A percentile compares a stretch with the other conserved stretches of the same genome.
Conservation (phyloP, 2,888 invertebrate species). For the Caenorhabditis sulstoni region DNA sequence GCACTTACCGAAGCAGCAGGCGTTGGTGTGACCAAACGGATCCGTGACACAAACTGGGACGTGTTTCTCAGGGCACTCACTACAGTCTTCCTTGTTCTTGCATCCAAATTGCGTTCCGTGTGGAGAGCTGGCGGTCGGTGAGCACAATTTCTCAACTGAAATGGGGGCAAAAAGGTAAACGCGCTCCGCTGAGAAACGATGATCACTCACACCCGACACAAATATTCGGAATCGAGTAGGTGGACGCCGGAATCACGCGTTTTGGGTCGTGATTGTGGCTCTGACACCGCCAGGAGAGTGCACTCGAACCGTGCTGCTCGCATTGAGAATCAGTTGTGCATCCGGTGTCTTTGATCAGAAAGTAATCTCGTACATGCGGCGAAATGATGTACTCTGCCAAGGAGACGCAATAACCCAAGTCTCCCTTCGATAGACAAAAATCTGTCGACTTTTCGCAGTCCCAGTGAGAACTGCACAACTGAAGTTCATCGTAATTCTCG, state of each 20-base stretch:
- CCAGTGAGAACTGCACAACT: not conserved
- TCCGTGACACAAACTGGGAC: constrained; percentile 4
- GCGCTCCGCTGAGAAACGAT: too few relatives aligned
- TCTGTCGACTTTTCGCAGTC: constrained; percentile 7
- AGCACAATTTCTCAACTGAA: constrained; percentile 20
- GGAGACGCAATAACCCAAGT: not conserved
- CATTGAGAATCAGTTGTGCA: too few relatives aligned
- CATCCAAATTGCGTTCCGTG: constrained; percentile 5
- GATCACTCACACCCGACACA: constrained; percentile 26
- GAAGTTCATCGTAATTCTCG: not conserved
- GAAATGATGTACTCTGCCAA: too few relatives aligned
- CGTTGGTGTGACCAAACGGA: not conserved
- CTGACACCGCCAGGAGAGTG: too few relatives aligned
- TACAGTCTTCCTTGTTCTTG: not conserved
- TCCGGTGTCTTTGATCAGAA: too few relatives aligned
- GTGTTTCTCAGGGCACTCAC: not conserved
- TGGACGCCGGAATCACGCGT: too few relatives aligned
- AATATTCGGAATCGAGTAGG: not conserved
- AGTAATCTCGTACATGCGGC: too few relatives aligned
- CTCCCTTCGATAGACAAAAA: not conserved
- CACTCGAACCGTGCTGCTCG: too few relatives aligned
- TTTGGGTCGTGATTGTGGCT: too few relatives aligned
- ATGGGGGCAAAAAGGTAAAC: not conserved
- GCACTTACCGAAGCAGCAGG: constrained; percentile 17
- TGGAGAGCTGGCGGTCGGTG: constrained; percentile 8